Conservation (phyloP, 1,140 invertebrate species). For the Lepeophtheirus salmonis region DNA sequence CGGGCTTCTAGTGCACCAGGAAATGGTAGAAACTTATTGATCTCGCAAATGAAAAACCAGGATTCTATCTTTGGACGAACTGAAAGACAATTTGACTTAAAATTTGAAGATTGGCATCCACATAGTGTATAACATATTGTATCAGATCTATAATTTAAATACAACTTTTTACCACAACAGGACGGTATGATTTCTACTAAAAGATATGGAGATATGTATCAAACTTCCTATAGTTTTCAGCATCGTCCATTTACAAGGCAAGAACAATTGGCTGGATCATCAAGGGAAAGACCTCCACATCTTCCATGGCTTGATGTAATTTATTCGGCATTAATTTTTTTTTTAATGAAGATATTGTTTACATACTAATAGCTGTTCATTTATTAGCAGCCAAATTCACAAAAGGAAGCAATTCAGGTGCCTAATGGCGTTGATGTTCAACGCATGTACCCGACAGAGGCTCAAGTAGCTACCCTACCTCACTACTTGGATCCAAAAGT, state of each 20-base stretch:
- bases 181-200: neutral
- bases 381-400: neutral
- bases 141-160: neutral
- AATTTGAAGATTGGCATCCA: neutral
- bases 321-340: neutral
- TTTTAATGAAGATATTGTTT: neutral
- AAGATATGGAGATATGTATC: neutral
- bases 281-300: neutral
- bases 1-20: neutral
- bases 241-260: neutral
- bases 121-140: neutral
- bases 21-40: neutral
- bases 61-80: neutral
- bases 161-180: neutral
- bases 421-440: neutral
- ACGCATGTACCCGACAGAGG: conserved; percentile 6
- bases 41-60: neutral
- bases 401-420: neutral
- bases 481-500: conserved; percentile 6
- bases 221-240: neutral
- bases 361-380: neutral
- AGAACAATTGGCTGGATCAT: neutral
- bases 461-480: conserved; percentile 11
- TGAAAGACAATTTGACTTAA: neutral
- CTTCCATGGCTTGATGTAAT: neutral